A percentile compares a stretch with the other conserved stretches of the same genome.
Conservation (phyloP, 2,888 invertebrate genomes). For the Eubasilissa splendida region DNA sequence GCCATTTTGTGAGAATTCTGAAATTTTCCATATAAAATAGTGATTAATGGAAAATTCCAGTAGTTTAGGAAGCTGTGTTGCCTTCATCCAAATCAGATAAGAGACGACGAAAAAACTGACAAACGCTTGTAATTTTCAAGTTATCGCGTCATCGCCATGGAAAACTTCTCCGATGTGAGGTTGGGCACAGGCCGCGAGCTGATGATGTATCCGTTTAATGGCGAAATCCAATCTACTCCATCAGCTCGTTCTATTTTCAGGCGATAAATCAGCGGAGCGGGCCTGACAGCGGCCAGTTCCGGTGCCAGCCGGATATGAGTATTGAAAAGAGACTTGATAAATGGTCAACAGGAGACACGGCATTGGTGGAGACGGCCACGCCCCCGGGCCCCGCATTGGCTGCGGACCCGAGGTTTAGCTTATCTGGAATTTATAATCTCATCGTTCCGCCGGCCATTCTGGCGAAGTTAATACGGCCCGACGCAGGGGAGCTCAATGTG, state of each 20-base stretch:
- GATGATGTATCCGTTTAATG: not conserved
- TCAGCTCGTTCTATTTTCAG: not conserved
- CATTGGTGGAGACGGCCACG: constrained; percentile 49
- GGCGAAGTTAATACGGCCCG: no score
- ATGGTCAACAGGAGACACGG: constrained; percentile 47
- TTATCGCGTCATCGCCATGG: no score
- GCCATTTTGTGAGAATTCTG: no score
- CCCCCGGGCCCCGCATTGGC: constrained; percentile 52
- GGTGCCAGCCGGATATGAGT: constrained; percentile 14
- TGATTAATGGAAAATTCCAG: no score
- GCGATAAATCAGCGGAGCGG: not conserved
- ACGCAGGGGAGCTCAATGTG: constrained; percentile 6
- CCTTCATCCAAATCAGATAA: no score
- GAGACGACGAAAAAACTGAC: no score
- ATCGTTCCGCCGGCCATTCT: constrained; percentile 33
- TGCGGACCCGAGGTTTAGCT: constrained; percentile 38
- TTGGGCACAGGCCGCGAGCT: no score
- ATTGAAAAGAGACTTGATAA: constrained; percentile 24
- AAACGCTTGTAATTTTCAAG: no score
- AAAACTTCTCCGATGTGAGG: no score
- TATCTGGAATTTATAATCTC: constrained; percentile 41
- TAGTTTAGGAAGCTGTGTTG: no score
- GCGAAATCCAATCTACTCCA: constrained; percentile 5
- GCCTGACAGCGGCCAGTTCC: not conserved
- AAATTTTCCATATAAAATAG: no score